Evolutionary conservation across 2,888 invertebrate species (phyloP), one percentile per base, ranked within the genome.

Genomic region (Rotaria macrura): DNA sequence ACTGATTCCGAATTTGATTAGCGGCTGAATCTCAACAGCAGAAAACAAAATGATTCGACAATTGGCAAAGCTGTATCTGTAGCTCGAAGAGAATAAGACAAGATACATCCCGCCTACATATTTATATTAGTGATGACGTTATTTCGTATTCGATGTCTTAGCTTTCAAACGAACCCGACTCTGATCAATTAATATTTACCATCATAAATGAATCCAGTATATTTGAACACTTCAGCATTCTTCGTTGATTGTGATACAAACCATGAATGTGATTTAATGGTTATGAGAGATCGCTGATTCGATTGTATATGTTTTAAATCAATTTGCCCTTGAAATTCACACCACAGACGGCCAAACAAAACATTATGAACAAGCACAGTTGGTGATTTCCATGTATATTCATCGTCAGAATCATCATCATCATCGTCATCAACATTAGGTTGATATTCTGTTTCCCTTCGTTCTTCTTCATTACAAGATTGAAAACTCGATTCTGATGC

Each of bases 281-380:
- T 40, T 23, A 79, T 1, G 38, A 79, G 3, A 40, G 74, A 40
- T 43, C 74, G 38, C 12, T 40, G 38, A 9, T 43, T 25, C 10
- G 38, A 43, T 43, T 40, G 38, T 23, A 5, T 23, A 43, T 79
- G 40, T 25, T 23, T 12, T 25, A 79, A 25, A 43, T 79, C 74
- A 25, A 79, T 25, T 79, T 79, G 43, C 43, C 74, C 74, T 40
- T 79, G 74, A 79, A 79, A 79, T 79, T 79, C 74, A 79, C 74
- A 79, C 74, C 74, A 79, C 25, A 79, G 43, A 25, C 43, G 38
- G 43, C 74, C 74, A 43, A 79, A 79, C 43, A 79, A 7, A 79
- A 79, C 23, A 43, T 79, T 79, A 79, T 79, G 74, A 40, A 79
- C 74, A 25, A 43, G 6, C 25, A 79, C 9, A 23, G 74, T 38